Conservation (phyloP, 2,113 vertebrate species). For the Laticauda laticaudata region DNA sequence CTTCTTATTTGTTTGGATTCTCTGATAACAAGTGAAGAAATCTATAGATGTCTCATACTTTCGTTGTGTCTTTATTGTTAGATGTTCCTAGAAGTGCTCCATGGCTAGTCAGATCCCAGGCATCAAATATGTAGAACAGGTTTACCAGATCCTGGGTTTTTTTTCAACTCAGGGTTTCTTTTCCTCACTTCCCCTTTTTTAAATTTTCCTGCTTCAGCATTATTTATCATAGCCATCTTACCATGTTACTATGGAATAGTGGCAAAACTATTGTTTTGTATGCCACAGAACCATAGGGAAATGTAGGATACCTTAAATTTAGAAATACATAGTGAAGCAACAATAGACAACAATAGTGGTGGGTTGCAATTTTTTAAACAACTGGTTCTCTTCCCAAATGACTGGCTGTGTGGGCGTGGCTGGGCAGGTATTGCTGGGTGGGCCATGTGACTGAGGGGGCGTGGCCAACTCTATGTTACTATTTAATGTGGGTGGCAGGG, state of each 20-base stretch:
- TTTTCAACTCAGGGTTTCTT: neutral
- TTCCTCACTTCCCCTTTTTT: neutral
- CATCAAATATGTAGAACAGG: neutral
- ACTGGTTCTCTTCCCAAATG: too few species aligned
- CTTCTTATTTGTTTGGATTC: neutral
- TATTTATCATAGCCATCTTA: neutral
- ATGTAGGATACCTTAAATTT: neutral
- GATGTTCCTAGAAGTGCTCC: neutral
- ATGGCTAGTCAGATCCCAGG: neutral
- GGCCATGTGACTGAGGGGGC: too few species aligned
- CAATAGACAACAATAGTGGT: neutral
- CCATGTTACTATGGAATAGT: neutral
- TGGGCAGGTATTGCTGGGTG: too few species aligned
- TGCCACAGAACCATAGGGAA: neutral
- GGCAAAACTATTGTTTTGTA: neutral
- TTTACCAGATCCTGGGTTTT: neutral
- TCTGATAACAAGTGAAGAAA: neutral
- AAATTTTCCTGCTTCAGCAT: neutral
- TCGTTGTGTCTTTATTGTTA: neutral
- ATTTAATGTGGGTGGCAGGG: too few species aligned
- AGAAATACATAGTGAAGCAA: neutral
- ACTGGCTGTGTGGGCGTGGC: too few species aligned
- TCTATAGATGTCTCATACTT: neutral
- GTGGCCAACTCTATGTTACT: too few species aligned
- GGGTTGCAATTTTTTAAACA: too few species aligned